These are phyloP conservation scores for Candoia aspera DNA, from an alignment of 2,113 vertebrate species.

Conservation along the genomic window DNA sequence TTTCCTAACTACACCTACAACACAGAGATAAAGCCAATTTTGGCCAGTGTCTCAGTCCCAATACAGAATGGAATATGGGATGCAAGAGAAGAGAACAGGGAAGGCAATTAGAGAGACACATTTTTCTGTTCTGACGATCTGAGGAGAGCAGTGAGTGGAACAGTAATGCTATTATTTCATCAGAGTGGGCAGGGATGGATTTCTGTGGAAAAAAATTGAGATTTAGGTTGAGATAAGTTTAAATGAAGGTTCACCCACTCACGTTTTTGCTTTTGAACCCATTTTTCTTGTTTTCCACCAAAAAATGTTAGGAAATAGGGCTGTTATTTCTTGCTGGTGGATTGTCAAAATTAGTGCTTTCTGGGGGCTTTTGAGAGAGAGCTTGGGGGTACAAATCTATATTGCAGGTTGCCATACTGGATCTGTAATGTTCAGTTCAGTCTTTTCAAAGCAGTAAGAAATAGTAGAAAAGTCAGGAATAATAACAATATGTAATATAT, in stretches of 20 bases:
- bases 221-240: background rate
- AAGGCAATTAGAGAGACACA: background rate
- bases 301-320: background rate
- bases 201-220: background rate
- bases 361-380: background rate
- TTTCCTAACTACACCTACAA: background rate
- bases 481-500: too few species aligned
- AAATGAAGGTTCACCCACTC: background rate
- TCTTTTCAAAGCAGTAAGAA: background rate
- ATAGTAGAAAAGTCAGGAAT: background rate
- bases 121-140: background rate
- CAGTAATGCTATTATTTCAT: background rate
- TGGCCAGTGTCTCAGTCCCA: background rate
- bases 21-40: background rate
- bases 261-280: background rate
- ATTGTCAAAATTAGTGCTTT: background rate
- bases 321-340: background rate
- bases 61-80: background rate
- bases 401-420: background rate
- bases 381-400: background rate
- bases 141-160: background rate
- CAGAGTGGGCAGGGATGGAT: background rate
- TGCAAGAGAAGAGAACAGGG: background rate
- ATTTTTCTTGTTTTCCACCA: background rate
- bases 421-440: background rate